Evolutionary conservation across 2,113 vertebrate genomes (phyloP).

Genomic region (Meriones unguiculatus): DNA sequence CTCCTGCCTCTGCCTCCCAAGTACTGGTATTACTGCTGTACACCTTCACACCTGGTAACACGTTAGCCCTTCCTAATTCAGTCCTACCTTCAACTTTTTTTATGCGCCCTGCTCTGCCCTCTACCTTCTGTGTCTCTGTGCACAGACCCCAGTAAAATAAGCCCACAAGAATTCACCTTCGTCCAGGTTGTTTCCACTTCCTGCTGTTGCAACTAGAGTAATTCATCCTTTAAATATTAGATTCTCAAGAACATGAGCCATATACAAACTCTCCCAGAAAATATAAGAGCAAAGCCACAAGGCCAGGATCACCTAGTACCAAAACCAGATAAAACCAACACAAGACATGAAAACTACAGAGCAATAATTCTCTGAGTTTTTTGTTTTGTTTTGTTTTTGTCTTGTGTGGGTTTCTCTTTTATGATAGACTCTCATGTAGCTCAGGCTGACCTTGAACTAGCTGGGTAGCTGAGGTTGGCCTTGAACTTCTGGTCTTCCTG

Average conservation of each 20-base stretch:
- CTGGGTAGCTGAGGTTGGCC: background rate
- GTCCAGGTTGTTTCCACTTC: background rate
- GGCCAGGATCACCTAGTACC: background rate
- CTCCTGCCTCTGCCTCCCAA: background rate
- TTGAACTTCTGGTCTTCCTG: background rate
- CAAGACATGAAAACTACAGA: background rate
- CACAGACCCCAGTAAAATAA: background rate
- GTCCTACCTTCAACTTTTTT: background rate
- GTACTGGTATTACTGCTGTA: background rate
- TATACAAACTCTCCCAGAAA: constrained; percentile 12
- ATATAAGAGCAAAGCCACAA: background rate
- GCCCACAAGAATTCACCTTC: background rate
- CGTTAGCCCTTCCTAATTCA: background rate
- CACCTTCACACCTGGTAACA: background rate
- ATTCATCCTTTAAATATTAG: background rate
- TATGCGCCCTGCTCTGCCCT: background rate
- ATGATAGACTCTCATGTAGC: background rate
- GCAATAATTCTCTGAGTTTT: background rate
- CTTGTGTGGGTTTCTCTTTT: background rate
- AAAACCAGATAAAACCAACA: background rate
- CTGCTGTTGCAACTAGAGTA: background rate
- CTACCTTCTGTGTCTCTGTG: background rate
- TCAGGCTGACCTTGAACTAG: background rate
- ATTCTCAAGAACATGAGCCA: background rate
- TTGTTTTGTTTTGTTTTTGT: background rate